Base-by-base conservation (phyloP, 2,113 vertebrate genomes). In the Pituophis catenifer region DNA sequence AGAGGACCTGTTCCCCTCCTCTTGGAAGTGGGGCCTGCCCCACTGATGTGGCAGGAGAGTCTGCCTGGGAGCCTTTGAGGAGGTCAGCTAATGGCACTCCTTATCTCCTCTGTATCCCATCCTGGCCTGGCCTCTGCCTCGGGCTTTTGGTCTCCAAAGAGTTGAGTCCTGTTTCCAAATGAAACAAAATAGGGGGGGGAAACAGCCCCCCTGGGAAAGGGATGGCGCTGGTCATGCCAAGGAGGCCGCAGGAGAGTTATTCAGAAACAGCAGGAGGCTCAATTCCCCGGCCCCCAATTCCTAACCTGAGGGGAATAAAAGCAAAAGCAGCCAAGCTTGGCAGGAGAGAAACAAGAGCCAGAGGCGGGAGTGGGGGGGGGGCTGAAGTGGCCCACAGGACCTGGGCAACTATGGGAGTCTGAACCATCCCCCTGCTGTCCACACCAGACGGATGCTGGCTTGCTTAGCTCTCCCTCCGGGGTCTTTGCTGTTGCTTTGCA, bases 91-190 rank as follows among this genome's bases (percentile, higher is more conserved):
- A 38, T 29, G 19, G 87, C 57, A 3, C 54, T 11, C 62, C 89
- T 26, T 29, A 23, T 59, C 24, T 8, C 55, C 33, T 58, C 54
- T 38, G 19, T 24, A 29, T 50, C 48, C 3, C 29, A 9, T 54
- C 44, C 29, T 24, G 54, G 8, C 24, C 54, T 52, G 55, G 50
- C 85, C 81, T 38, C 88, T 29, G 59, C 26, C 6, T 2, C 90
- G 89, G 90, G 0, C 93, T 81, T 86, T 85, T n/a, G 52, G 3
- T 93, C 89, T 89, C 91, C 93, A 33, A 57, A 62, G 87, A 17
- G 54, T 5, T 44, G 55, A 54, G 90, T 81, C 88, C 75, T 70
- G 89, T 89, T 62, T 55, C 88, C 0, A 0, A 55, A 59, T 8
- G 57, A 86, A 89, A 23, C 21, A 58, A 89, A 86, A 24, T 6